Percentiles rank a stretch among this genome's conserved stretches.
These are phyloP conservation scores for Omphaloscelis lunosa DNA, from an alignment of 2,888 invertebrate genomes.

Conservation along the genomic window DNA sequence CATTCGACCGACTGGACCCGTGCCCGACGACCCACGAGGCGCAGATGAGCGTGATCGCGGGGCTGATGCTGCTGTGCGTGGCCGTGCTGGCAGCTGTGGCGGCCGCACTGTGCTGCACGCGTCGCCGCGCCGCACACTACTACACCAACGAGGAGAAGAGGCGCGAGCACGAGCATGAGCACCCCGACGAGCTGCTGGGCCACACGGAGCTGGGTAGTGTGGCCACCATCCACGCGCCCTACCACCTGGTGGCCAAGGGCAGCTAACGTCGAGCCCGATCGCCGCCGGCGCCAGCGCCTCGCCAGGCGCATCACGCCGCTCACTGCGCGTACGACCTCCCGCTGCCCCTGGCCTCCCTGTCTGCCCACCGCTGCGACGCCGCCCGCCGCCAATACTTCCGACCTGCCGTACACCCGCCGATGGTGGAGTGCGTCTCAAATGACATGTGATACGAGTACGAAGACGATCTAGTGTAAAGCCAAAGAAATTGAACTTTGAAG, in stretches of 20 bases:
- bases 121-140: conserved; percentile 93
- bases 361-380: conserved; percentile 67
- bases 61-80: conserved; percentile 83
- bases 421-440: conserved; percentile 70
- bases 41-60: conserved; percentile 90
- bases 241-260: conserved; percentile 79
- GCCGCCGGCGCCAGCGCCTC: conserved; percentile 64
- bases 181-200: conserved; percentile 83
- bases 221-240: conserved; percentile 85
- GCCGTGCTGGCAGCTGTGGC: conserved; percentile 89
- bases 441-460: conserved; percentile 87
- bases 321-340: conserved; percentile 67
- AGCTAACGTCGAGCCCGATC: conserved; percentile 83
- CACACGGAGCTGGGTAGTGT: conserved; percentile 82
- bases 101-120: conserved; percentile 92
- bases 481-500: conserved; percentile 67
- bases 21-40: conserved; percentile 90
- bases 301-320: conserved; percentile 56
- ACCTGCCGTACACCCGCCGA: conserved; percentile 67
- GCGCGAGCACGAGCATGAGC: conserved; percentile 82
- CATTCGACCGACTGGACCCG: conserved; percentile 79
- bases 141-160: conserved; percentile 95
- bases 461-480: conserved; percentile 85
- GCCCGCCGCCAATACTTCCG: conserved; percentile 73
- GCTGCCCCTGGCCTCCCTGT: conserved; percentile 59